These are phyloP conservation scores for Apotomis capreana DNA, from an alignment of 2,888 invertebrate genomes.

Conservation along the genomic window DNA sequence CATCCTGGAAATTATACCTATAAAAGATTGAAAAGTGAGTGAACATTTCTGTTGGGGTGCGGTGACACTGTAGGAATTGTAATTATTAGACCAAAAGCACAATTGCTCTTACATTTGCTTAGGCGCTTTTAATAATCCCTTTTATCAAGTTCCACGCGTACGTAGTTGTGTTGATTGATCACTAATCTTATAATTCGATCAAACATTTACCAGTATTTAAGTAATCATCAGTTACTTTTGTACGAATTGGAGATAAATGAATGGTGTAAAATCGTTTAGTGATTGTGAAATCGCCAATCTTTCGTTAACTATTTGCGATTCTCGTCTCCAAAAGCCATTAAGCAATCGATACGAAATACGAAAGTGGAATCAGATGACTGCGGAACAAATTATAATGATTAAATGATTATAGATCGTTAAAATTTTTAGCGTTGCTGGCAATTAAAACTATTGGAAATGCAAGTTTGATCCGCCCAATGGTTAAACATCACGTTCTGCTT, in stretches of 20 bases:
- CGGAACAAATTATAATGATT: slow-evolving; percentile 36
- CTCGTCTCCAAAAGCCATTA: slow-evolving; percentile 27
- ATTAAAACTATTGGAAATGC: slow-evolving; percentile 37
- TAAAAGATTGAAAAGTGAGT: no score
- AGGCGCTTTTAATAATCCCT: no score
- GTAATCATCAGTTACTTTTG: background rate
- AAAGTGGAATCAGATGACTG: slow-evolving; percentile 34
- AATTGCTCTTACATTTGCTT: no score
- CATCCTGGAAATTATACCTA: no score
- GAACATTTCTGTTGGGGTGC: no score
- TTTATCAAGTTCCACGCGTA: no score
- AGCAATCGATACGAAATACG: slow-evolving; percentile 30
- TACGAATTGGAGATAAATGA: background rate
- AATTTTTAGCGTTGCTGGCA: slow-evolving; percentile 10
- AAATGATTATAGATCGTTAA: slow-evolving; percentile 31
- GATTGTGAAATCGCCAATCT: slow-evolving; percentile 27
- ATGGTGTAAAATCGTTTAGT: slow-evolving; percentile 8
- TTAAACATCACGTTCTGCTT: slow-evolving; percentile 26
- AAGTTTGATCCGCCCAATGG: slow-evolving; percentile 20
- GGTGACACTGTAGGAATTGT: no score
- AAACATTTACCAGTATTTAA: background rate
- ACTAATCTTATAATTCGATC: background rate
- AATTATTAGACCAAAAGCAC: no score
- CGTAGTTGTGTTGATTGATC: background rate
- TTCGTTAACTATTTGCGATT: slow-evolving; percentile 24